These are phyloP conservation scores for Melitaea cinxia DNA, from an alignment of 1,140 invertebrate genomes.

Conservation along the genomic window DNA sequence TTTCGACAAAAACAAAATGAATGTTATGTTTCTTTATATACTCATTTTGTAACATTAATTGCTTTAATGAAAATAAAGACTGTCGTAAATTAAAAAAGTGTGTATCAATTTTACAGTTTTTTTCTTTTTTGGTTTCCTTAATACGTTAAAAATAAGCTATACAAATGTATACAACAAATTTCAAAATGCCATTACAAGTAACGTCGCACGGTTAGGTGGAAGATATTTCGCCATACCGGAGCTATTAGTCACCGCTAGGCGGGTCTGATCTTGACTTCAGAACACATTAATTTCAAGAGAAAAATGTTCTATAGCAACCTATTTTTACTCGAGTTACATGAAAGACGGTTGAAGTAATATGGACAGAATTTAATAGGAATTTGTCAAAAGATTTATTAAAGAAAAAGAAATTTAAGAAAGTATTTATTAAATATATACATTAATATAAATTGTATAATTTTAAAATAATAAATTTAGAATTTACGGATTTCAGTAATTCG, in stretches of 20 bases:
- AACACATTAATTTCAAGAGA: constrained; percentile 42
- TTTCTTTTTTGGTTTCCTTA: too few relatives aligned
- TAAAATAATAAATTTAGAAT: too few relatives aligned
- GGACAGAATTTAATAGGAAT: neutral
- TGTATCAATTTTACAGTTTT: too few relatives aligned
- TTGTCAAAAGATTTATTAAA: too few relatives aligned
- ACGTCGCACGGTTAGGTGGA: constrained; percentile 51
- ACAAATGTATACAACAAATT: neutral
- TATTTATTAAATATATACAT: too few relatives aligned
- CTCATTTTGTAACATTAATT: neutral
- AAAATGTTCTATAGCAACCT: constrained; percentile 1
- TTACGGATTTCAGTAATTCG: too few relatives aligned
- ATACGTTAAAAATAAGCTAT: too few relatives aligned
- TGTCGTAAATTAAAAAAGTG: too few relatives aligned
- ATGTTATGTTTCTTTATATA: neutral
- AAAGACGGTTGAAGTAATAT: neutral
- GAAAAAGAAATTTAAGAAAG: too few relatives aligned
- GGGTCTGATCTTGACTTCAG: constrained; percentile 24
- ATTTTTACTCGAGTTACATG: constrained; percentile 7
- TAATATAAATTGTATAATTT: too few relatives aligned
- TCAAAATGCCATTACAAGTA: constrained; percentile 20
- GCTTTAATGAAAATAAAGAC: neutral
- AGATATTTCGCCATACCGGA: constrained; percentile 53
- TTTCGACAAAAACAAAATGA: neutral
- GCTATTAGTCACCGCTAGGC: constrained; percentile 55